phyloP scores from a whole-genome alignment of 2,888 invertebrate species.

The Latheticus oryzae region DNA sequence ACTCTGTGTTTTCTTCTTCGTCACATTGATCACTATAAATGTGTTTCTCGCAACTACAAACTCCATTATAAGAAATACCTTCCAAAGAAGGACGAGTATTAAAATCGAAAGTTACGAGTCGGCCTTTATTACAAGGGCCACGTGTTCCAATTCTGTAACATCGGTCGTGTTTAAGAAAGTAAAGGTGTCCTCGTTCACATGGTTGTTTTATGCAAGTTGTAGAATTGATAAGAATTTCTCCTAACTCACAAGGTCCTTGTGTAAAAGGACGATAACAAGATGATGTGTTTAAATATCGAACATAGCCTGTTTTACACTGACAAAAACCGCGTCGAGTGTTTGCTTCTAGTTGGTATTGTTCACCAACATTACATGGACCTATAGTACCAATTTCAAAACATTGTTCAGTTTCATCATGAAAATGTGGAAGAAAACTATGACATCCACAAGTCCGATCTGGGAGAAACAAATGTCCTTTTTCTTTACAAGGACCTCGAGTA shows the following conservation, averaged over 20 bases:
- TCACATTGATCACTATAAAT: slow-evolving; percentile 47
- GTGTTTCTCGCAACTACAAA: slow-evolving; percentile 75
- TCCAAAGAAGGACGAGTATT: slow-evolving; percentile 81
- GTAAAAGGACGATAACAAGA: slow-evolving; percentile 84
- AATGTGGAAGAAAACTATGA: slow-evolving; percentile 77
- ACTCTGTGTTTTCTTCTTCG: slow-evolving; percentile 46
- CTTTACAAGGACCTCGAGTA: slow-evolving; percentile 82
- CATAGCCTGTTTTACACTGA: slow-evolving; percentile 77
- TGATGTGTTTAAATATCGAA: slow-evolving; percentile 71
- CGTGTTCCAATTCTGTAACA: slow-evolving; percentile 83
- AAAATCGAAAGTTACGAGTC: slow-evolving; percentile 85
- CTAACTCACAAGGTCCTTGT: slow-evolving; percentile 78
- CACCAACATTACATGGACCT: slow-evolving; percentile 82
- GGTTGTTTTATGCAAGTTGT: slow-evolving; percentile 78
- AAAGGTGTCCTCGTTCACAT: slow-evolving; percentile 80
- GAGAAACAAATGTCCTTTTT: slow-evolving; percentile 80
- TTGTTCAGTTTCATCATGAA: slow-evolving; percentile 74
- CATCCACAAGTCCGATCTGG: slow-evolving; percentile 82
- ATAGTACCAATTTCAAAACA: slow-evolving; percentile 84
- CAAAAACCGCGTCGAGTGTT: slow-evolving; percentile 70
- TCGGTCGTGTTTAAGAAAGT: slow-evolving; percentile 77
- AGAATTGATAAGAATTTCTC: slow-evolving; percentile 77
- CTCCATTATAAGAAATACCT: slow-evolving; percentile 85
- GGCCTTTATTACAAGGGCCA: slow-evolving; percentile 79
- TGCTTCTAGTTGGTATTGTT: slow-evolving; percentile 73